Percentiles rank a stretch among this genome's conserved stretches.
phyloP scores from a whole-genome alignment of 2,797 vertebrate genomes.

The Carcharodon carcharias region DNA sequence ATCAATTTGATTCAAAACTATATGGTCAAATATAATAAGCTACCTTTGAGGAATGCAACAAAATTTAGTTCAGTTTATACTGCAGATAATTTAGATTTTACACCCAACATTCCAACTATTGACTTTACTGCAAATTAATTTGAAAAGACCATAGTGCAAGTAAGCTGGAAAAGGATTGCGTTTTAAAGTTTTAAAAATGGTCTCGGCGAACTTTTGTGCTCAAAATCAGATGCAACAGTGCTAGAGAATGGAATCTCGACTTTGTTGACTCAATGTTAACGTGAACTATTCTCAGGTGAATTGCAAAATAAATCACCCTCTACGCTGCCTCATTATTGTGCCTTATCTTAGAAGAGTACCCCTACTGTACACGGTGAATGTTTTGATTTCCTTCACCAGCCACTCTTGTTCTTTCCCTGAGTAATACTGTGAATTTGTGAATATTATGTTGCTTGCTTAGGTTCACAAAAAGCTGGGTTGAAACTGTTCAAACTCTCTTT shows the following conservation, averaged over 20 bases:
- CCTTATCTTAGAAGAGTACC: not conserved
- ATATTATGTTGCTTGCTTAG: not conserved
- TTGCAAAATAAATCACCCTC: not conserved
- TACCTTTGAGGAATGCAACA: not conserved
- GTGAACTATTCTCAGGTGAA: not conserved
- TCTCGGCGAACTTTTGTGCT: not conserved
- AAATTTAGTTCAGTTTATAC: not conserved
- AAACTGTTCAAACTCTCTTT: not conserved
- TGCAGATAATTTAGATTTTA: not conserved
- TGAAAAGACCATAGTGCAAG: not conserved
- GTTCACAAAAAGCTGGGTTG: not conserved
- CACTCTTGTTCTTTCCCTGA: not conserved
- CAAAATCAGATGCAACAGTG: not conserved
- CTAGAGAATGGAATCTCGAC: not conserved
- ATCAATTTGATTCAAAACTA: not conserved
- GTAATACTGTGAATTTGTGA: slow-evolving; percentile 11
- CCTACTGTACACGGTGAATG: not conserved
- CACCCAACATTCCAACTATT: not conserved
- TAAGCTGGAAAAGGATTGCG: not conserved
- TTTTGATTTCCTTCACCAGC: not conserved
- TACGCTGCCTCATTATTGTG: not conserved
- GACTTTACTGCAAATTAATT: not conserved
- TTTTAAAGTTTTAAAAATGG: not conserved
- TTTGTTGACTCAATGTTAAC: not conserved
- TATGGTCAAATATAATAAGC: not conserved